These are phyloP conservation scores for Smithornis capensis DNA, from an alignment of 2,113 vertebrate species.

Conservation along the genomic window DNA sequence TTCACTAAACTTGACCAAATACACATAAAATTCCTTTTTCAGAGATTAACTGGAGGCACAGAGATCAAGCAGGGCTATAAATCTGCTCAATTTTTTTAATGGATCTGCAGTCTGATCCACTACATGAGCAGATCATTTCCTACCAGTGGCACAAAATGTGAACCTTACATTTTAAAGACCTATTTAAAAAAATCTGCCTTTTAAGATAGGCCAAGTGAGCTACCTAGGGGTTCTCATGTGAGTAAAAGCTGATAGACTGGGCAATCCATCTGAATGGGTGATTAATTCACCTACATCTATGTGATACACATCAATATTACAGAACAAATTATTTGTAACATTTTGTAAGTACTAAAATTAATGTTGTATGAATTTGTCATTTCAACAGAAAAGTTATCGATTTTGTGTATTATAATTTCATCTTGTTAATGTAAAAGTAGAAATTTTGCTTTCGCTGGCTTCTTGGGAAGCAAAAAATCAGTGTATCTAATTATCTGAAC, in stretches of 20 bases:
- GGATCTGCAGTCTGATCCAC: neutral
- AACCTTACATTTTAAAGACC: conserved; percentile 22
- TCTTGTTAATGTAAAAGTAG: conserved; percentile 78
- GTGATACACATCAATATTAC: conserved; percentile 9
- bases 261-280: conserved; percentile 48
- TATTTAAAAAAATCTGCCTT: neutral
- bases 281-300: conserved; percentile 67
- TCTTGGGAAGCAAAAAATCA: conserved; percentile 71
- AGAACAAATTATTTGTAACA: conserved; percentile 69
- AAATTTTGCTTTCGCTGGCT: conserved; percentile 74
- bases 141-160: neutral
- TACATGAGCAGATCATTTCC: neutral
- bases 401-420: conserved; percentile 79
- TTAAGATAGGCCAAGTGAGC: neutral
- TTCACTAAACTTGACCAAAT: neutral
- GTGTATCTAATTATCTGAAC: conserved; percentile 84
- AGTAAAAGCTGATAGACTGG: neutral
- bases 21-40: neutral
- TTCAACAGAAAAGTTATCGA: conserved; percentile 71
- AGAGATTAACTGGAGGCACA: neutral
- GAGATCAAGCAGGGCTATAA: neutral
- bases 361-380: conserved; percentile 76
- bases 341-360: conserved; percentile 78
- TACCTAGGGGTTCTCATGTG: neutral
- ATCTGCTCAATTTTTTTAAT: neutral